These are phyloP conservation scores for Battus philenor DNA, from an alignment of 1,140 invertebrate genomes.

Conservation along the genomic window DNA sequence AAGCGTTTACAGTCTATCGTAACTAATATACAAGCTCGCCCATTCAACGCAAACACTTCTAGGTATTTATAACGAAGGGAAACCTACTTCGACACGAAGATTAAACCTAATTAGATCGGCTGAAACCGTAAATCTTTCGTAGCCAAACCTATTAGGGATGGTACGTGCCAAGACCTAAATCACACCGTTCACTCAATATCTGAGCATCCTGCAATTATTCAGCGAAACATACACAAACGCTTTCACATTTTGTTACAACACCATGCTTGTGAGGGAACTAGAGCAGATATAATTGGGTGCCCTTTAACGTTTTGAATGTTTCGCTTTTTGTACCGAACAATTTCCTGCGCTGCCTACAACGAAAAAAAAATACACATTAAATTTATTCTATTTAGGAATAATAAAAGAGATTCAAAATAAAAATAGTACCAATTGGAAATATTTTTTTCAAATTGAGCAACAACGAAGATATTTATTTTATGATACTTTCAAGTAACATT, in stretches of 20 bases:
- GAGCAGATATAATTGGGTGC: slow-evolving; percentile 28
- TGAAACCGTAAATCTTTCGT: slow-evolving; percentile 50
- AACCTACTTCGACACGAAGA: slow-evolving; percentile 33
- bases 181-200: slow-evolving; percentile 17
- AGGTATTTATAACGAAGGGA: slow-evolving; percentile 32
- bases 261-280: slow-evolving; percentile 25
- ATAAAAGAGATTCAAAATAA: too few species aligned
- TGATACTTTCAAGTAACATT: too few species aligned
- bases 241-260: slow-evolving; percentile 35
- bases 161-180: slow-evolving; percentile 47
- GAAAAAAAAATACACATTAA: too few species aligned
- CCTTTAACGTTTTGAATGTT: slow-evolving; percentile 18
- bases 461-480: too few species aligned
- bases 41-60: slow-evolving; percentile 19
- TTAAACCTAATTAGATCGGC: slow-evolving; percentile 45
- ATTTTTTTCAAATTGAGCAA: too few species aligned
- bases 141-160: slow-evolving; percentile 41
- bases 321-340: not conserved
- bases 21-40: slow-evolving; percentile 20
- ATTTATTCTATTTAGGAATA: too few species aligned
- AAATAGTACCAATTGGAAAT: too few species aligned
- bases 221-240: slow-evolving; percentile 29
- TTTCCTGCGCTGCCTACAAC: too few species aligned
- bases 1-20: slow-evolving; percentile 1
- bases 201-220: slow-evolving; percentile 30